Evolutionary conservation across 2,888 invertebrate genomes (phyloP), one percentile per base, ranked within the genome.

Genomic region (Microctonus hyperodae): DNA sequence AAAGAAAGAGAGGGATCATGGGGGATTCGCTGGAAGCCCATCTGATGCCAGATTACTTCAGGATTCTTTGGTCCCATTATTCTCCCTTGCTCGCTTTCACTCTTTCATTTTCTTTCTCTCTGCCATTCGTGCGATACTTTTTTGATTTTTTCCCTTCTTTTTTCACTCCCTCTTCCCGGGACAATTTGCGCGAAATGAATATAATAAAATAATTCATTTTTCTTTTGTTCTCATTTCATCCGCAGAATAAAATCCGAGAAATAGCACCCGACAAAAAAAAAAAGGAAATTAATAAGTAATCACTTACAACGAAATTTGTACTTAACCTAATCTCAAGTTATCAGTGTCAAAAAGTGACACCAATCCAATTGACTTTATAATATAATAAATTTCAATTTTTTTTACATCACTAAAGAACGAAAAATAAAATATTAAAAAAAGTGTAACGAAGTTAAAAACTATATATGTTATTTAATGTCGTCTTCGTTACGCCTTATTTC

Each of bases 371-470:
- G n/a, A n/a, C n/a, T n/a, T n/a, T n/a, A n/a, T n/a, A n/a, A n/a
- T n/a, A n/a, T n/a, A n/a, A n/a, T n/a, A n/a, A n/a, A n/a, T n/a
- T n/a, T n/a, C n/a, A n/a, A n/a, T n/a, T n/a, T n/a, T n/a, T n/a
- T n/a, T n/a, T n/a, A n/a, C n/a, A n/a, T n/a, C n/a, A n/a, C n/a
- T n/a, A n/a, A 56, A 50, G 10, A 20, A 16, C 16, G 33, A n/a
- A n/a, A 48, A 25, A 40, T 16, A 59, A 37, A 35, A 20, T 13
- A 55, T 28, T 28, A 25, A 55, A 55, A 13, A 25, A 20, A 31
- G 64, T 50, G 25, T 62, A 40, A 48, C 61, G 68, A 70, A 72
- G 72, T 74, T 70, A 72, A 74, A 74, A 72, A 74, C 70, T 70
- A 67, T n/a, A n/a, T n/a, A n/a, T 64, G 53, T 11, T 60, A 7